Conservation (phyloP, 2,888 invertebrate species). For the Volucella inanis region DNA sequence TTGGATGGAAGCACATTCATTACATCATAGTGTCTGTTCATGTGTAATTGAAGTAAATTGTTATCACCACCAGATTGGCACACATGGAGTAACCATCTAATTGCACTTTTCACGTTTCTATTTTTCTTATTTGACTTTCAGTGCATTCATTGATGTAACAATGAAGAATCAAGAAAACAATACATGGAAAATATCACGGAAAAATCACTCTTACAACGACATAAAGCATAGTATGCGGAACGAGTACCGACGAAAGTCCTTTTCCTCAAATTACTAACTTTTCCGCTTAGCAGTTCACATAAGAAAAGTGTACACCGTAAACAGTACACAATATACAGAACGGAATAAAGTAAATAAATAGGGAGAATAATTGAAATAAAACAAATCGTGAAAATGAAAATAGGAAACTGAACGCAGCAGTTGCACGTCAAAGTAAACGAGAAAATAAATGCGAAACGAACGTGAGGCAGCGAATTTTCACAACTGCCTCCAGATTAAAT, state of each 20-base stretch:
- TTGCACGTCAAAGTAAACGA: background rate
- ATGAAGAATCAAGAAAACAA: conserved; percentile 8
- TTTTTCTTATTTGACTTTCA: background rate
- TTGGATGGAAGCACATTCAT: conserved; percentile 50
- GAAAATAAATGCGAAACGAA: conserved; percentile 20
- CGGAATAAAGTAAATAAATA: conserved; percentile 41
- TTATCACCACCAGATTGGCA: conserved; percentile 5
- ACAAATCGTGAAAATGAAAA: too few species aligned
- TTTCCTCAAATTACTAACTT: conserved; percentile 60
- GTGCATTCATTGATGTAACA: conserved; percentile 59
- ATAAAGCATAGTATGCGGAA: conserved; percentile 16
- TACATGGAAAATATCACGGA: conserved; percentile 17
- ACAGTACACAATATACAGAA: conserved; percentile 4
- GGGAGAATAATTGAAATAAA: conserved; percentile 18
- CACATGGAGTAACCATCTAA: background rate
- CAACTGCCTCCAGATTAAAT: conserved; percentile 52
- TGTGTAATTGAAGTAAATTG: conserved; percentile 22
- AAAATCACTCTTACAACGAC: conserved; percentile 31
- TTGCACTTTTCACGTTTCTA: conserved; percentile 36
- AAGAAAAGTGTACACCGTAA: conserved; percentile 21
- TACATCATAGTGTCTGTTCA: conserved; percentile 52
- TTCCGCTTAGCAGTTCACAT: conserved; percentile 26
- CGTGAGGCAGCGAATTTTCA: conserved; percentile 30
- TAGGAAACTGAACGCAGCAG: too few species aligned
- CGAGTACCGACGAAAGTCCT: conserved; percentile 10